Conservation (phyloP, 1,140 invertebrate genomes). For the Hylyphantes graminicola region DNA sequence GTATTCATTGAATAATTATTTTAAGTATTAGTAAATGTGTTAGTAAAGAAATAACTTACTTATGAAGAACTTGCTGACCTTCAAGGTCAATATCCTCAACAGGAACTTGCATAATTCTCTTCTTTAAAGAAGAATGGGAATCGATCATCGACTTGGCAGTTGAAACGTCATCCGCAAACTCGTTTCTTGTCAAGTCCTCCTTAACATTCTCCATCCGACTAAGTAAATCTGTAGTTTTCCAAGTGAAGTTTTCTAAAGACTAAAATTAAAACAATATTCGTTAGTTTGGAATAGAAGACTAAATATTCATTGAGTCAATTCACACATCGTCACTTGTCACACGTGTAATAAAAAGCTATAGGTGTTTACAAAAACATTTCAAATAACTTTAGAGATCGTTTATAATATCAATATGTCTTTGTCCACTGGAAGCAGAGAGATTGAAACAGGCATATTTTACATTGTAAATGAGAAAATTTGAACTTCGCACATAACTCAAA, state of each 20-base stretch:
- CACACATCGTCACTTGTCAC: no score
- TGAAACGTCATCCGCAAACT: conserved; percentile 91
- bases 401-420: no score
- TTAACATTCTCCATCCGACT: conserved; percentile 84
- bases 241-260: conserved; percentile 93
- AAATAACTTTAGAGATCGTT: no score
- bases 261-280: conserved; percentile 62
- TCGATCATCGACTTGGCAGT: conserved; percentile 91
- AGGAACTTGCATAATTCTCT: conserved; percentile 91
- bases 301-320: no score
- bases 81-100: conserved; percentile 89
- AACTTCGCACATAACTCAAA: no score
- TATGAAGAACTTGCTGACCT: conserved; percentile 76
- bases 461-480: no score
- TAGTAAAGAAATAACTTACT: conserved; percentile 66
- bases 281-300: neutral
- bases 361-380: no score
- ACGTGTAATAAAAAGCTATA: no score
- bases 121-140: conserved; percentile 92
- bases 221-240: conserved; percentile 91
- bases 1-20: conserved; percentile 2
- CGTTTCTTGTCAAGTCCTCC: conserved; percentile 88
- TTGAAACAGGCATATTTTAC: no score
- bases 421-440: no score
- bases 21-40: conserved; percentile 8